These are phyloP conservation scores for Sigmodon hispidus DNA, from an alignment of 2,113 vertebrate genomes.

Conservation along the genomic window DNA sequence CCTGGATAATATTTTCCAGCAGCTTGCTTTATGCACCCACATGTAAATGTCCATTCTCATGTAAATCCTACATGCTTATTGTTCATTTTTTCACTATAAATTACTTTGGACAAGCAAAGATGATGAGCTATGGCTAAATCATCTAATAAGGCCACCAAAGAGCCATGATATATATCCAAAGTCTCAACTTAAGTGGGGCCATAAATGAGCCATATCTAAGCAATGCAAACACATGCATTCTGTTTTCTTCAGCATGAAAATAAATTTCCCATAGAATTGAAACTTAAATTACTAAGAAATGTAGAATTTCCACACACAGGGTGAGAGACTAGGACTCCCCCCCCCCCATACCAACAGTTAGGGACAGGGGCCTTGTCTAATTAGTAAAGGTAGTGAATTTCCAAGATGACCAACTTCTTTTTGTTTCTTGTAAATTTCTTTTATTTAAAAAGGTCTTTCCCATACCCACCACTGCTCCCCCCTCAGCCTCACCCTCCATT, in stretches of 20 bases:
- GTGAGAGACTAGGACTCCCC: neutral
- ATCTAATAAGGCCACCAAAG: neutral
- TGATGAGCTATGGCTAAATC: neutral
- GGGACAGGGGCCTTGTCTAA: neutral
- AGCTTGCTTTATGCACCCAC: neutral
- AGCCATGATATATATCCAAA: neutral
- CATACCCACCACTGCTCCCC: too few relatives aligned
- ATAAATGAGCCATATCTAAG: neutral
- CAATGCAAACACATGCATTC: neutral
- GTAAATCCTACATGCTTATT: neutral
- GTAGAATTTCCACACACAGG: neutral
- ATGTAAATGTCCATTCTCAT: conserved; percentile 24
- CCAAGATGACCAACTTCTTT: neutral
- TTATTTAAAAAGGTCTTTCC: too few relatives aligned
- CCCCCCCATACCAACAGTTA: neutral
- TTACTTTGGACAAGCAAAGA: neutral
- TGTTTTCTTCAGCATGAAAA: neutral
- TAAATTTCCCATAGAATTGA: neutral
- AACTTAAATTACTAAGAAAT: neutral
- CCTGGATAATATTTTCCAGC: conserved; percentile 9
- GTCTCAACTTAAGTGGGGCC: neutral
- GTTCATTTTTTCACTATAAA: neutral
- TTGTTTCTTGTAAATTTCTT: too few relatives aligned
- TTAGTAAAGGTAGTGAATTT: neutral
- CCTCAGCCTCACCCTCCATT: too few relatives aligned